A percentile compares a stretch with the other conserved stretches of the same genome.
phyloP scores from a whole-genome alignment of 53 echinoderm and acorn worm species.

The Echinometra lucunter region DNA sequence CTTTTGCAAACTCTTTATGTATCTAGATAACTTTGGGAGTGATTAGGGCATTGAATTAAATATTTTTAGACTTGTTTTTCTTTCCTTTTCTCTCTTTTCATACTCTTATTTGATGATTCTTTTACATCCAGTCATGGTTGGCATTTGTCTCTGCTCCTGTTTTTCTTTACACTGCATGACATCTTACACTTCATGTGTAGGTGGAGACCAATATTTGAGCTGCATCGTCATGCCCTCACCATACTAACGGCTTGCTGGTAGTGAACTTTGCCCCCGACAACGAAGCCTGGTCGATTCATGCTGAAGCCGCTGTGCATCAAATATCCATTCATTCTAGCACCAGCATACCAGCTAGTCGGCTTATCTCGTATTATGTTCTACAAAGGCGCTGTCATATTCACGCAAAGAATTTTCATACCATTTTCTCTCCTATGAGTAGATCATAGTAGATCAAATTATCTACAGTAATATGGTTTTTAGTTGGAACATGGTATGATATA shows the following conservation, averaged over 20 bases:
- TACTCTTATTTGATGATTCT: neutral
- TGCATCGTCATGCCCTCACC: neutral
- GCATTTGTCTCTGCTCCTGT: conserved; percentile 10
- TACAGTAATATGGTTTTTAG: neutral
- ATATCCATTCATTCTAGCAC: conserved; percentile 36
- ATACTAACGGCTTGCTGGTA: neutral
- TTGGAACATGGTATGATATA: neutral
- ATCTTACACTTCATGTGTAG: neutral
- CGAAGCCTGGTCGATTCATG: conserved; percentile 3
- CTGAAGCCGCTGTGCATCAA: conserved; percentile 18
- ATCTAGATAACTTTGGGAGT: conserved; percentile 5
- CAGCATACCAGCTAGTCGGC: conserved; percentile 23
- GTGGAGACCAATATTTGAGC: conserved; percentile 53
- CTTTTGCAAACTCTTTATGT: neutral
- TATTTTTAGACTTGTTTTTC: neutral
- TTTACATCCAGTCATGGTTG: conserved; percentile 28
- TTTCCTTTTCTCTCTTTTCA: neutral
- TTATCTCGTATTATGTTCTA: neutral
- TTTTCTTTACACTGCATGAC: conserved; percentile 36
- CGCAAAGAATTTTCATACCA: neutral
- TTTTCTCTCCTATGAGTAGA: neutral
- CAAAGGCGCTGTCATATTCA: neutral
- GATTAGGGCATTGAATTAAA: conserved; percentile 5
- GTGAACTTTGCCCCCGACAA: conserved; percentile 46
- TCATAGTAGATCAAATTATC: neutral